Conservation (phyloP, 2,888 invertebrate genomes). For the Cheilosia impressa region DNA sequence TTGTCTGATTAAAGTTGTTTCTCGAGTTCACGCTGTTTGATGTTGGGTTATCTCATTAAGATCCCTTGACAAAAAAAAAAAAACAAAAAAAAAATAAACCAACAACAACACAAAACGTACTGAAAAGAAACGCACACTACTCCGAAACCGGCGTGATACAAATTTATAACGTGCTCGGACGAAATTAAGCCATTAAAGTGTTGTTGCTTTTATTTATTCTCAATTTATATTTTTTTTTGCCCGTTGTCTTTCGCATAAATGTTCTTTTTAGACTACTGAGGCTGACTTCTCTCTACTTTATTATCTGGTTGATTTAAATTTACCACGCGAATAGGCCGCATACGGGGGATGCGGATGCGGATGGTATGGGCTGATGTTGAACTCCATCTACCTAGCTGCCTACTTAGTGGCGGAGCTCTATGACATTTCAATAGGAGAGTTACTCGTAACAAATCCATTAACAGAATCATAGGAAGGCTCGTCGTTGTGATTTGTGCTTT, state of each 20-base stretch:
- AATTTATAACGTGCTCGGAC: conserved; percentile 65
- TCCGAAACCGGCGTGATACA: conserved; percentile 51
- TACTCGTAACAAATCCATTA: neutral
- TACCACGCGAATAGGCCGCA: conserved; percentile 11
- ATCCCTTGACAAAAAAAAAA: conserved; percentile 50
- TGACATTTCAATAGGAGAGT: neutral
- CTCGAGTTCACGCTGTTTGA: conserved; percentile 67
- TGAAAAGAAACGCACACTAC: conserved; percentile 39
- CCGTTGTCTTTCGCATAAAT: conserved; percentile 33
- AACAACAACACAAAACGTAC: conserved; percentile 1
- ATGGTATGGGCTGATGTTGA: neutral
- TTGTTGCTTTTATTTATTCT: conserved; percentile 55
- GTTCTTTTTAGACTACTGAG: conserved; percentile 51
- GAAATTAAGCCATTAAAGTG: conserved; percentile 72
- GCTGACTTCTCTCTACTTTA: conserved; percentile 33
- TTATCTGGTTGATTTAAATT: conserved; percentile 16
- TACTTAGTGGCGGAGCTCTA: too few relatives aligned
- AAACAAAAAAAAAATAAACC: conserved; percentile 24
- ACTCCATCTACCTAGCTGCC: neutral
- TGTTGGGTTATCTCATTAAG: conserved; percentile 68
- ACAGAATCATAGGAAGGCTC: neutral
- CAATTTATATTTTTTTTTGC: conserved; percentile 9
- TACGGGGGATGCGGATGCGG: too few relatives aligned
- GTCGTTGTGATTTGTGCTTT: neutral
- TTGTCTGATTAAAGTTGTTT: conserved; percentile 67